A percentile compares a stretch with the other conserved stretches of the same genome.
Conservation (phyloP, 2,888 invertebrate genomes). For the Calameuta filiformis region DNA sequence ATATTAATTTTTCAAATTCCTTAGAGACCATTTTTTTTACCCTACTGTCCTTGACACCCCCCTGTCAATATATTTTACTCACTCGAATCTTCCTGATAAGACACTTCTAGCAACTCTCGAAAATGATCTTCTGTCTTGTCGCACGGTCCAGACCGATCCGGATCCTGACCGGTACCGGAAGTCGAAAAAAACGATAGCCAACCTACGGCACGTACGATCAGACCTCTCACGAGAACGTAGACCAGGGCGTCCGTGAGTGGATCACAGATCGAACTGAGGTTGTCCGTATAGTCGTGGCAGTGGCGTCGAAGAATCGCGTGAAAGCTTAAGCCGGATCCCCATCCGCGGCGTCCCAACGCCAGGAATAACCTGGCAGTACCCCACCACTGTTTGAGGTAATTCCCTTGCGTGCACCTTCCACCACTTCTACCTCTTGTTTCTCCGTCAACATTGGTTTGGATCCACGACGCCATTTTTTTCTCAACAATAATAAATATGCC, state of each 20-base stretch:
- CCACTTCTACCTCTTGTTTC: slow-evolving; percentile 20
- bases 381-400: slow-evolving; percentile 39
- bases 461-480: background rate
- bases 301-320: slow-evolving; percentile 40
- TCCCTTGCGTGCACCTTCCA: slow-evolving; percentile 29
- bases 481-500: background rate
- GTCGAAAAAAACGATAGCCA: background rate
- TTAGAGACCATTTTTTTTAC: background rate
- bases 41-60: background rate
- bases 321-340: slow-evolving; percentile 47
- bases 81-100: background rate
- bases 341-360: slow-evolving; percentile 51
- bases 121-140: background rate
- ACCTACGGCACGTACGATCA: background rate
- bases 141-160: slow-evolving; percentile 1
- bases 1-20: background rate
- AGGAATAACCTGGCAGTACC: slow-evolving; percentile 53
- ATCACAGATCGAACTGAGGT: slow-evolving; percentile 38
- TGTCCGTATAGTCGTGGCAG: background rate
- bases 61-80: background rate
- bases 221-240: background rate
- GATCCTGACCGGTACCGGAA: slow-evolving; percentile 9
- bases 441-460: background rate
- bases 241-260: slow-evolving; percentile 27
- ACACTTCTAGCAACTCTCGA: background rate